Evolutionary conservation across 2,113 vertebrate genomes (phyloP).

Genomic region (Glaucidium brasilianum): DNA sequence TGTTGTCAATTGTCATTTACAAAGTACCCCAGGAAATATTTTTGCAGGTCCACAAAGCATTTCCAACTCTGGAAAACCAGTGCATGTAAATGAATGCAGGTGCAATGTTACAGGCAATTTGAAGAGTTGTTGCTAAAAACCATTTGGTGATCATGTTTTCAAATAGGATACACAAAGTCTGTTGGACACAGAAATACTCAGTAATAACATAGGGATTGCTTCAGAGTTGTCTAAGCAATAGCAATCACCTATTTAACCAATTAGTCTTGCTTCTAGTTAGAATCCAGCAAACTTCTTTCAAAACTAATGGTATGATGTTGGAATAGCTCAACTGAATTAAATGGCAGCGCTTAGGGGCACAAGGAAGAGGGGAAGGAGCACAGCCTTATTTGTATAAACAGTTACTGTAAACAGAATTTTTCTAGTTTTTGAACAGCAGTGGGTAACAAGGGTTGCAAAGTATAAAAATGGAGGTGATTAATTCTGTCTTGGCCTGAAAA

Average conservation of each 20-base stretch:
- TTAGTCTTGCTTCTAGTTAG: not conserved
- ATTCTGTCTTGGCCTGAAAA: slow-evolving; percentile 17
- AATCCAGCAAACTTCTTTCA: not conserved
- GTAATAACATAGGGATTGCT: not conserved
- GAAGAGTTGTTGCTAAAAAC: not conserved
- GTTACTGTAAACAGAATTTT: not conserved
- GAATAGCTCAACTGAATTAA: not conserved
- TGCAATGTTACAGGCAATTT: not conserved
- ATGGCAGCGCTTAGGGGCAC: not conserved
- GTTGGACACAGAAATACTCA: not conserved
- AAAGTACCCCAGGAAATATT: not conserved
- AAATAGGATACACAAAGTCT: not conserved
- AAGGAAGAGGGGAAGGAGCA: not conserved
- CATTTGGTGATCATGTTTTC: not conserved
- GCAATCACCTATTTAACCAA: not conserved
- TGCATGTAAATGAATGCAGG: not conserved
- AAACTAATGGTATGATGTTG: not conserved
- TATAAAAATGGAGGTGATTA: not conserved
- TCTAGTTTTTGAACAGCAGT: not conserved
- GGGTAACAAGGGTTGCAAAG: not conserved
- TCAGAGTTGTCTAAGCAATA: not conserved
- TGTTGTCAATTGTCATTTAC: not conserved
- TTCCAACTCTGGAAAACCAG: not conserved
- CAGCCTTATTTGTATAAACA: not conserved
- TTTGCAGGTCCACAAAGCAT: not conserved